These are phyloP conservation scores for Ianthella basta DNA, from an alignment of 37 sponge, comb jelly and placozoan genomes.

Conservation along the genomic window DNA sequence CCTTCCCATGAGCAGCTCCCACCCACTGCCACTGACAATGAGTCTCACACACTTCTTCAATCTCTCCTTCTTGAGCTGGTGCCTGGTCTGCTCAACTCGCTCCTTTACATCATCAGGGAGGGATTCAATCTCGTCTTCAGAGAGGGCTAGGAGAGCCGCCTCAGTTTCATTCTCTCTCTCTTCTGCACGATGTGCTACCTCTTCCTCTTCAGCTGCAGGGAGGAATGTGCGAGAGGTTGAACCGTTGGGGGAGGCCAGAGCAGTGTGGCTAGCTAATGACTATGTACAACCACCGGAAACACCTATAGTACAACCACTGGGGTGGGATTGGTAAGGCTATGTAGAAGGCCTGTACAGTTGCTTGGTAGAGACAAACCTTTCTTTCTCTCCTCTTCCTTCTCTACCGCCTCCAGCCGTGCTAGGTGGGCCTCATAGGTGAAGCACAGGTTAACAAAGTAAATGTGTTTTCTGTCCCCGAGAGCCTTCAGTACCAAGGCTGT, in stretches of 20 bases:
- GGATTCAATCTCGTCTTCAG: slow-evolving; percentile 94
- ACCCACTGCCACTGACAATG: background rate
- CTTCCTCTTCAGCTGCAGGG: slow-evolving; percentile 45
- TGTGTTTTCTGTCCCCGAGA: slow-evolving; percentile 85
- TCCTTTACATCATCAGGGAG: slow-evolving; percentile 59
- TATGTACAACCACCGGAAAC: too few relatives aligned
- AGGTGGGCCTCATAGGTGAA: slow-evolving; percentile 59
- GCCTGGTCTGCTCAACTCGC: slow-evolving; percentile 62
- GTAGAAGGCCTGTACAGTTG: too few relatives aligned
- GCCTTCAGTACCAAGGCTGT: slow-evolving; percentile 66
- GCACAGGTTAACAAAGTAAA: slow-evolving; percentile 81
- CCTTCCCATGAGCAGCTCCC: background rate
- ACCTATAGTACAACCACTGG: too few relatives aligned
- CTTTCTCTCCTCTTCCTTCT: slow-evolving; percentile 41
- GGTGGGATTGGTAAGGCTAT: too few relatives aligned
- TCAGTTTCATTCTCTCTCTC: slow-evolving; percentile 59
- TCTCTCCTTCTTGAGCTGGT: slow-evolving; percentile 47
- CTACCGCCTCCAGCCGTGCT: slow-evolving; percentile 39
- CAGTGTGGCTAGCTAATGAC: too few relatives aligned
- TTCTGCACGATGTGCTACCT: slow-evolving; percentile 1
- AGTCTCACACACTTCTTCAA: slow-evolving; percentile 7
- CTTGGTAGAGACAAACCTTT: slow-evolving; percentile 35
- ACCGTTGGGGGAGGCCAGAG: too few relatives aligned
- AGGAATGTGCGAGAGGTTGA: too few relatives aligned
- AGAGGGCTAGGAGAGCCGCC: slow-evolving; percentile 59